These are phyloP conservation scores for Dascillus cervinus DNA, from an alignment of 2,888 invertebrate species.

Conservation along the genomic window DNA sequence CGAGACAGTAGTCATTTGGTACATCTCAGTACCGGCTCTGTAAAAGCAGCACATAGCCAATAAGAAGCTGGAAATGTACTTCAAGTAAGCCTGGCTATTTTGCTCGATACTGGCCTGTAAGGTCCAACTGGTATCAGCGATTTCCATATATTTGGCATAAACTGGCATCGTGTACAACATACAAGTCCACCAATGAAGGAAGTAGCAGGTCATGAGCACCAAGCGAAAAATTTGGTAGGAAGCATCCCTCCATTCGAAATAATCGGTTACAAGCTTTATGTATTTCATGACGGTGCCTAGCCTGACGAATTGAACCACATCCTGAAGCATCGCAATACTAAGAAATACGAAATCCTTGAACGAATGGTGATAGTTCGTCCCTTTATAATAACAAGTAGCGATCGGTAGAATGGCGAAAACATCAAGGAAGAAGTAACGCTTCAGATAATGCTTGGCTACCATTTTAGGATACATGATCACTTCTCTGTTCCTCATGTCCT, in stretches of 20 bases:
- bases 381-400: neutral
- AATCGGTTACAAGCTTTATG: slow-evolving; percentile 7
- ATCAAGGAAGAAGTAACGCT: slow-evolving; percentile 18
- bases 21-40: slow-evolving; percentile 21
- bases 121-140: slow-evolving; percentile 13
- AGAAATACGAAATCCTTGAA: too few relatives aligned
- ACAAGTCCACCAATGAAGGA: slow-evolving; percentile 22
- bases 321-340: too few relatives aligned
- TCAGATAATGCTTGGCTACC: slow-evolving; percentile 14
- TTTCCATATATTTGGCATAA: slow-evolving; percentile 6
- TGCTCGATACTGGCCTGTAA: slow-evolving; percentile 4
- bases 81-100: neutral
- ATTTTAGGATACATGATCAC: slow-evolving; percentile 14
- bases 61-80: slow-evolving; percentile 20
- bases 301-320: slow-evolving; percentile 7
- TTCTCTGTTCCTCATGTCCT: slow-evolving; percentile 17
- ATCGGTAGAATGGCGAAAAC: slow-evolving; percentile 14
- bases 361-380: too few relatives aligned
- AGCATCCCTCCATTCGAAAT: slow-evolving; percentile 1
- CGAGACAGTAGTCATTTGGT: slow-evolving; percentile 9
- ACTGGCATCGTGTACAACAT: slow-evolving; percentile 13
- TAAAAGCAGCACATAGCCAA: slow-evolving; percentile 27
- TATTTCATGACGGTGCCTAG: slow-evolving; percentile 7
- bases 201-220: slow-evolving; percentile 8
- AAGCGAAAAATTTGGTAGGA: slow-evolving; percentile 9